Evolutionary conservation across 2,797 vertebrate genomes (phyloP).

Genomic region (Karalla daura): DNA sequence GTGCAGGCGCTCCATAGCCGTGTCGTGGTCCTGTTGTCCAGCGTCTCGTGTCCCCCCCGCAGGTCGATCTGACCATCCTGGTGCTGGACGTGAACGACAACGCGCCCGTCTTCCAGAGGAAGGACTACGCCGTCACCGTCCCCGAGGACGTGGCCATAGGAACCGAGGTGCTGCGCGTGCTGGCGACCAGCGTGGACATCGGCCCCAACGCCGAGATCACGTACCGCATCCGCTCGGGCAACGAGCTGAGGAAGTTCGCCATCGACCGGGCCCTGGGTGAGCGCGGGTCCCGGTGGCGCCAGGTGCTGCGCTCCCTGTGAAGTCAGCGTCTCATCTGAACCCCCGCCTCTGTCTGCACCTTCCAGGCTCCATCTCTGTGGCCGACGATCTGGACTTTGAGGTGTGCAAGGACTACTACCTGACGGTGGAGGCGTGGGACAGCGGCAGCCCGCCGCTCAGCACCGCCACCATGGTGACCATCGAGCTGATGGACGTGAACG

Average conservation of each 20-base stretch:
- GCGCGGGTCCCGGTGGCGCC: not conserved
- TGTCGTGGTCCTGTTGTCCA: not conserved
- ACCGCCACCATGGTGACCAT: slow-evolving; percentile 92
- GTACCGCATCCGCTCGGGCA: slow-evolving; percentile 91
- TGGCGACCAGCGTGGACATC: slow-evolving; percentile 92
- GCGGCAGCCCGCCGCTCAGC: slow-evolving; percentile 91
- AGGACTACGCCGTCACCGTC: slow-evolving; percentile 89
- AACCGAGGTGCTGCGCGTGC: slow-evolving; percentile 90
- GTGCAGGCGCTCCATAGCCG: too few species aligned
- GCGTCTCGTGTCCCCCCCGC: slow-evolving; percentile 64
- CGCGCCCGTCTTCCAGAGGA: slow-evolving; percentile 93
- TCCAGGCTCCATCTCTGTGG: slow-evolving; percentile 90
- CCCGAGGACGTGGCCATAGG: slow-evolving; percentile 91
- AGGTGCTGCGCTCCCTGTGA: too few species aligned
- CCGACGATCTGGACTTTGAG: slow-evolving; percentile 94
- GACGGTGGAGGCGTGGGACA: slow-evolving; percentile 93
- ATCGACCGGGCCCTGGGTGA: slow-evolving; percentile 90
- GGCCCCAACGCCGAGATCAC: slow-evolving; percentile 94
- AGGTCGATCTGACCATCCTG: slow-evolving; percentile 88
- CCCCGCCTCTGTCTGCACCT: not conserved
- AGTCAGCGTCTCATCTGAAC: too few species aligned
- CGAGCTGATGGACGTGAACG: slow-evolving; percentile 95
- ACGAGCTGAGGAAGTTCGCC: slow-evolving; percentile 92
- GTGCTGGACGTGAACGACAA: slow-evolving; percentile 98
- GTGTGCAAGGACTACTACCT: slow-evolving; percentile 93